A percentile compares a stretch with the other conserved stretches of the same genome.
These are phyloP conservation scores for Polietes domitor DNA, from an alignment of 2,888 invertebrate genomes.

Conservation along the genomic window DNA sequence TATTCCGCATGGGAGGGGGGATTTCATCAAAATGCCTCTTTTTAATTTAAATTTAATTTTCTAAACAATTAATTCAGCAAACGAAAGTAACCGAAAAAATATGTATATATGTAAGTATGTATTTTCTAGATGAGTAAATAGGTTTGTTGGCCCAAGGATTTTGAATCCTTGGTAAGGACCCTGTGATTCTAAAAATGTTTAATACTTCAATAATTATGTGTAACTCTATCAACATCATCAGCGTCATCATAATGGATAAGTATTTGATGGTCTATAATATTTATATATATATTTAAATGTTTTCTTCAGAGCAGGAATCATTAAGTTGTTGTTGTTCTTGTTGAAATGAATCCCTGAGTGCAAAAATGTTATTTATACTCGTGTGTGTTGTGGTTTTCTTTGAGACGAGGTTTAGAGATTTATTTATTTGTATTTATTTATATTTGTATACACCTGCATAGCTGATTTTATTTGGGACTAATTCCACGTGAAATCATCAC, in stretches of 20 bases:
- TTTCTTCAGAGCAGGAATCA: slow-evolving; percentile 51
- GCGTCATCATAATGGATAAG: neutral
- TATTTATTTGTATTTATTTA: too few species aligned
- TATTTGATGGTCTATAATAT: neutral
- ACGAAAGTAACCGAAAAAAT: neutral
- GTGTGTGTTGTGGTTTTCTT: too few species aligned
- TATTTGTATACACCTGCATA: too few species aligned
- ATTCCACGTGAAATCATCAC: too few species aligned
- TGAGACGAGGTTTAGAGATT: too few species aligned
- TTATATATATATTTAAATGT: neutral
- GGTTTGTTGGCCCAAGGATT: slow-evolving; percentile 16
- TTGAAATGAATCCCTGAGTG: slow-evolving; percentile 64
- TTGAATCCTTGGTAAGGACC: slow-evolving; percentile 9
- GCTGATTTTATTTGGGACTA: too few species aligned
- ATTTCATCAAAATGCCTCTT: neutral
- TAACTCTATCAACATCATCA: too few species aligned
- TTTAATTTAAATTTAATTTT: neutral
- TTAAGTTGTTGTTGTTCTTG: slow-evolving; percentile 29
- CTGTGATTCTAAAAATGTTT: slow-evolving; percentile 9
- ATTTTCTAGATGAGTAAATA: slow-evolving; percentile 20
- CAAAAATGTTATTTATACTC: slow-evolving; percentile 45
- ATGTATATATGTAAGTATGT: neutral
- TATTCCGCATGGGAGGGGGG: neutral
- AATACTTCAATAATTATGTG: slow-evolving; percentile 14
- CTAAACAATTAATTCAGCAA: neutral